Evolutionary conservation across 2,113 vertebrate species (phyloP), one percentile per base, ranked within the genome.

Genomic region (Megaceryle maxima): DNA sequence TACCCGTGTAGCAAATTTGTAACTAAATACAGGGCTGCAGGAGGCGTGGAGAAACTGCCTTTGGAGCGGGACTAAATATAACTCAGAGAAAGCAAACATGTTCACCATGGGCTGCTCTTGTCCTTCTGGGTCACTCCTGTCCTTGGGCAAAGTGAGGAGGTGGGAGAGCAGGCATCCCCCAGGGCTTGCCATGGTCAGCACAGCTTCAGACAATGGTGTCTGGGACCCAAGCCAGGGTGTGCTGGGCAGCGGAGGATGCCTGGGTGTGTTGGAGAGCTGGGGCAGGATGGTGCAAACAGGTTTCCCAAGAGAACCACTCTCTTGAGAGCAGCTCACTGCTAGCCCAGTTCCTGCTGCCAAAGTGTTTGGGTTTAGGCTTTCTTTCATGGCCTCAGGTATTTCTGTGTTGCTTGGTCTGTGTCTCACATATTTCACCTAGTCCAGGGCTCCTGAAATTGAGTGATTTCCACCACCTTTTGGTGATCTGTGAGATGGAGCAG

Each of bases 261-360:
- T 1, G 6, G 41, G 13, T 6, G 0, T 0, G 1, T 1, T 41
- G n/a, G 75, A 26, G 57, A 51, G 26, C 24, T 1, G 1, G 66
- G 37, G 53, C 29, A 46, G 59, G 73, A 46, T 0, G 7, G 20
- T 11, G 5, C 0, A 4, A 20, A 24, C 2, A 5, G 39, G 33
- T 24, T 39, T 51, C 70, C 37, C 59, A 11, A 60, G 41, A 37
- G 18, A n/a, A 18, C 56, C 22, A 26, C 3, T 1, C 3, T 37
- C 37, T 37, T 37, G 37, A 37, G 37, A 37, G 37, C 37, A 37
- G 37, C 37, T 37, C 41, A 35, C 64, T 84, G 59, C 33, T 14
- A 41, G 48, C n/a, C 20, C 62, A 18, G 33, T 26, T 85, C 51
- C 51, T 62, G 20, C 13, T 2, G 0, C 15, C 26, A 3, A 22